phyloP scores from a whole-genome alignment of 64 coral and sea anemone genomes.

The Cladopsammia gracilis region DNA sequence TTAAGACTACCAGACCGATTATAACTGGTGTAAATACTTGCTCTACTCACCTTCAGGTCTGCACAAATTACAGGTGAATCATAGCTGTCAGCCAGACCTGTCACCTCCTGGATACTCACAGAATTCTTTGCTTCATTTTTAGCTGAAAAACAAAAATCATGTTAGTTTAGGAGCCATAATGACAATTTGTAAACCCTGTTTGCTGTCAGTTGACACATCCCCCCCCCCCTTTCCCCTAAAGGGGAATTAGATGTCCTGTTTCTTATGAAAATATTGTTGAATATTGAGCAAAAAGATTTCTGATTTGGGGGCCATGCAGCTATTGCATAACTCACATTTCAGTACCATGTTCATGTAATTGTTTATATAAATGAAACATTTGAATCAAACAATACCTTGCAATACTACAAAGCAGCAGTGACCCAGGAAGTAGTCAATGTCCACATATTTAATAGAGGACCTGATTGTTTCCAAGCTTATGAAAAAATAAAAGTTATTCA shows the following conservation, averaged over 20 bases:
- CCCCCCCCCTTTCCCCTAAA: no score
- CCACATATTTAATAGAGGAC: conserved; percentile 69
- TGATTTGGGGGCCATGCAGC: no score
- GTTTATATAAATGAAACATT: background rate
- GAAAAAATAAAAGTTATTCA: background rate
- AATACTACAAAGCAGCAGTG: conserved; percentile 89
- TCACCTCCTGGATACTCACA: conserved; percentile 76
- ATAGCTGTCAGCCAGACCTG: conserved; percentile 73
- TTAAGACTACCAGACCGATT: no score
- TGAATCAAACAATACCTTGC: conserved; percentile 55
- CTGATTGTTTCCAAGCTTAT: conserved; percentile 78
- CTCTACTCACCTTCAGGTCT: conserved; percentile 75
- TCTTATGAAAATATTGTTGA: no score
- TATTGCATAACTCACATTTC: no score
- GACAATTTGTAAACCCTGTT: background rate
- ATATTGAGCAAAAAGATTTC: no score
- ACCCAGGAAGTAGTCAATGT: conserved; percentile 91
- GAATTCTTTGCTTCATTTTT: conserved; percentile 81
- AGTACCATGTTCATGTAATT: no score
- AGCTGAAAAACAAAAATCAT: conserved; percentile 48
- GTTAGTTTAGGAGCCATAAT: no score
- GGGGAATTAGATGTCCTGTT: no score
- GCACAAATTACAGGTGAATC: conserved; percentile 90
- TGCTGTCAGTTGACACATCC: no score
- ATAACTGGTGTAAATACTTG: no score